Percentiles rank a stretch among this genome's conserved stretches.
Evolutionary conservation across 1,140 invertebrate species (phyloP).

Genomic region (Oscheius sp.): DNA sequence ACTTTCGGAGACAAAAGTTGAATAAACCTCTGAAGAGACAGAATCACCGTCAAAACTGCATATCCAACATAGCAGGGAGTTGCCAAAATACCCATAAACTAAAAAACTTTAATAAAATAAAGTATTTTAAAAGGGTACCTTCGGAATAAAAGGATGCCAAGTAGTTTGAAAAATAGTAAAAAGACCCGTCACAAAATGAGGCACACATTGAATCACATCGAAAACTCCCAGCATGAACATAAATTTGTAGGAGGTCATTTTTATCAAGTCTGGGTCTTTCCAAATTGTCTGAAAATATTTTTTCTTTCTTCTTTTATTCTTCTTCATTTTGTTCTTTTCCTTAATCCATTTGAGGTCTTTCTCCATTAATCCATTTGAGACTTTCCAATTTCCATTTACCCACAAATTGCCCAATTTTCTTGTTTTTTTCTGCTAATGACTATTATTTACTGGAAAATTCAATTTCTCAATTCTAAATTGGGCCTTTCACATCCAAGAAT

Average conservation of each 20-base stretch:
- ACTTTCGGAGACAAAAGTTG: conserved; percentile 29
- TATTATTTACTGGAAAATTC: too few species aligned
- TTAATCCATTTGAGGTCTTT: too few species aligned
- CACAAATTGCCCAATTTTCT: too few species aligned
- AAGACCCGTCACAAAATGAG: conserved; percentile 43
- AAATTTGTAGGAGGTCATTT: conserved; percentile 46
- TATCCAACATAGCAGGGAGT: conserved; percentile 46
- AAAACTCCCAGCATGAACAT: conserved; percentile 39
- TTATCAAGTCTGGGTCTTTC: conserved; percentile 33
- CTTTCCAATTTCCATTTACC: too few species aligned
- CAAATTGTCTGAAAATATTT: conserved; percentile 40
- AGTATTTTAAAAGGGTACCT: neutral
- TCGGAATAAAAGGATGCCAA: conserved; percentile 20
- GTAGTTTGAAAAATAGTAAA: conserved; percentile 43
- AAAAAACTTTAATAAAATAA: conserved; percentile 15
- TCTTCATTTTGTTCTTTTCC: too few species aligned
- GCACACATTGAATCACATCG: conserved; percentile 31
- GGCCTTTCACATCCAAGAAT: too few species aligned
- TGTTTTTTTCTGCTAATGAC: too few species aligned
- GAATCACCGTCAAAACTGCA: conserved; percentile 42
- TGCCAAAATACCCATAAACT: conserved; percentile 43
- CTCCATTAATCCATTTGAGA: too few species aligned
- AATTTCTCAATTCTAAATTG: too few species aligned
- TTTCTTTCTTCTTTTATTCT: too few species aligned
- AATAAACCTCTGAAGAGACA: conserved; percentile 42